Base-by-base conservation (phyloP, 2,797 vertebrate genomes). In the Rhabdophis nuchalis region DNA sequence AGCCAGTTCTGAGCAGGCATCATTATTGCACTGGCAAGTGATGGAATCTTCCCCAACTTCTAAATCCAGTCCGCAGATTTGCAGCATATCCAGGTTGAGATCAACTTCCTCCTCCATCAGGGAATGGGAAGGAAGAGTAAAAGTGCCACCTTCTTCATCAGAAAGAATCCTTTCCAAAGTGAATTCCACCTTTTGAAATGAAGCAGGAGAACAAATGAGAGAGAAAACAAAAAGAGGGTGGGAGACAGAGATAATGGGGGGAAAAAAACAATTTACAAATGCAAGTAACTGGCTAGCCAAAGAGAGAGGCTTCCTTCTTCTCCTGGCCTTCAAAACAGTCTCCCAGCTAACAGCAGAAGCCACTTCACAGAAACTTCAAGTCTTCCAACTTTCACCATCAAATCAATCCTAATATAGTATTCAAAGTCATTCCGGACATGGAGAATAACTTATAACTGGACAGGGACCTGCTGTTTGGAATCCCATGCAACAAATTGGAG, bases 121-220 rank as follows among this genome's bases (percentile, higher is more conserved):
- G 54, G 89, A 86, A 64, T 5, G 23, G 5, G 20, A 12, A 11
- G 68, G 57, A 53, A 77, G n/a, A n/a, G 60, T 41, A 68, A 93
- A 93, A 61, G 10, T 18, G 1, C 91, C 64, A 11, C 57, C 68
- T 90, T 92, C 41, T 1, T 92, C 89, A 14, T 57, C 72, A 85
- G 68, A 92, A 88, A 93, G 89, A 90, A 90, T 88, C 89, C 93
- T 92, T 41, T 92, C 89, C 86, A 92, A 50, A 77, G 90, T 12
- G 20, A 23, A 36, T 64, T 90, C 57, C 91, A 92, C 88, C 93
- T 93, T 85, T 86, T 56, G 41, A 72, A 16, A 5, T 50, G 52
- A 88, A 29, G n/a, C 8, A 25, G 23, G n/a, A 93, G 12, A 29
- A 68, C 2, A 20, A 61, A 25, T 85, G n/a, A 58, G 14, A 36